phyloP scores from a whole-genome alignment of 2,888 invertebrate genomes.

The Endotricha flammealis region DNA sequence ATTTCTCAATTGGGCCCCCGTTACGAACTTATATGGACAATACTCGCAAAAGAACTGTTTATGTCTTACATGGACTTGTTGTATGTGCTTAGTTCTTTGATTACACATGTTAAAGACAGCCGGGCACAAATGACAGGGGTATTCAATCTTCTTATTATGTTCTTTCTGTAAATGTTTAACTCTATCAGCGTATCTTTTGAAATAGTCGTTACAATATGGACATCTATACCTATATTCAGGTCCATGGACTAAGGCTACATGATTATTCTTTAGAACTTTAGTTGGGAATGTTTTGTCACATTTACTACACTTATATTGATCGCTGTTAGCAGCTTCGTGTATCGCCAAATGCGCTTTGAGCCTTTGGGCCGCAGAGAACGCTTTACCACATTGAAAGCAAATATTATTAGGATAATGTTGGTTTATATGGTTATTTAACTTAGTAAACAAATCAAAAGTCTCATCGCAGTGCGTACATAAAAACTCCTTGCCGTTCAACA shows the following conservation, averaged over 20 bases:
- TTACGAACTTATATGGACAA: conserved; percentile 50
- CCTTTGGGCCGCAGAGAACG: conserved; percentile 46
- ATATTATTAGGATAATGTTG: conserved; percentile 59
- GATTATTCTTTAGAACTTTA: conserved; percentile 39
- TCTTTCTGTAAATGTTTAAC: conserved; percentile 42
- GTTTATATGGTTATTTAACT: conserved; percentile 59
- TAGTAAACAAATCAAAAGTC: conserved; percentile 49
- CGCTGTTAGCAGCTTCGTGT: conserved; percentile 33
- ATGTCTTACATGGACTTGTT: conserved; percentile 50
- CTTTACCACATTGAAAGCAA: conserved; percentile 62
- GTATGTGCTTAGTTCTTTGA: conserved; percentile 54
- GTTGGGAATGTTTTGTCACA: conserved; percentile 47
- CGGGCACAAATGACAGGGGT: conserved; percentile 54
- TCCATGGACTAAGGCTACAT: conserved; percentile 41
- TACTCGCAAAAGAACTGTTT: conserved; percentile 46
- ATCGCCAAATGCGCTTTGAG: conserved; percentile 49
- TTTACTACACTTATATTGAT: conserved; percentile 42
- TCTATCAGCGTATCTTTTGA: conserved; percentile 51
- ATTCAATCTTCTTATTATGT: conserved; percentile 52
- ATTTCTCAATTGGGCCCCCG: conserved; percentile 42
- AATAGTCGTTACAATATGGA: conserved; percentile 45
- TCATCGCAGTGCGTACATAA: conserved; percentile 48
- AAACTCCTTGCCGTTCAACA: conserved; percentile 38
- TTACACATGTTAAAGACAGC: conserved; percentile 54
- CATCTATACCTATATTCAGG: conserved; percentile 39